Evolutionary conservation across 2,797 vertebrate genomes (phyloP).

Genomic region (Muraenolepis orangiensis): DNA sequence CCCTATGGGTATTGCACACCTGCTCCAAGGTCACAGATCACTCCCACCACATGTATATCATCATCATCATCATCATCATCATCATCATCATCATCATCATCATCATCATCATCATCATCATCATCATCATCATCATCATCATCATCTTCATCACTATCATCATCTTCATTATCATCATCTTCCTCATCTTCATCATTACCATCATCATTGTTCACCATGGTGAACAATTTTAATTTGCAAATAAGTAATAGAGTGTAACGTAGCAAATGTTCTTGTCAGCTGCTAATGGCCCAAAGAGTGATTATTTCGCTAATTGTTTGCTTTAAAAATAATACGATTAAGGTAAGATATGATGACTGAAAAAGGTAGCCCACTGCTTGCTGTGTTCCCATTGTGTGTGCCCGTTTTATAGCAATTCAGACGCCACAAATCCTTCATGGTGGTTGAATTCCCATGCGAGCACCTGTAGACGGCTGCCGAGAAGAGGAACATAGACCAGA

Average conservation of each 20-base stretch:
- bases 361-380: neutral
- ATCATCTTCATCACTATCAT: no score
- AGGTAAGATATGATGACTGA: conserved; percentile 3
- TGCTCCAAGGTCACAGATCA: conserved; percentile 2
- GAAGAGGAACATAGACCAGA: neutral
- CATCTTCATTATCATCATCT: no score
- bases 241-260: neutral
- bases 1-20: neutral
- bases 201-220: no score
- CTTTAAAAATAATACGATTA: conserved; percentile 2
- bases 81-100: neutral
- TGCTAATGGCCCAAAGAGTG: neutral
- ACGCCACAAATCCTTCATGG: neutral
- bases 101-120: neutral
- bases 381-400: no score
- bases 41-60: neutral
- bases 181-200: no score
- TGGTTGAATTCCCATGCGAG: neutral
- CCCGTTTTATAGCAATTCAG: neutral
- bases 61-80: neutral
- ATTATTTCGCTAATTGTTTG: neutral
- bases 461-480: neutral
- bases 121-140: no score
- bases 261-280: neutral
- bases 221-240: no score